Percentiles rank a stretch among this genome's conserved stretches.
Conservation (phyloP, 2,797 vertebrate genomes). For the Danio aesculapii region DNA sequence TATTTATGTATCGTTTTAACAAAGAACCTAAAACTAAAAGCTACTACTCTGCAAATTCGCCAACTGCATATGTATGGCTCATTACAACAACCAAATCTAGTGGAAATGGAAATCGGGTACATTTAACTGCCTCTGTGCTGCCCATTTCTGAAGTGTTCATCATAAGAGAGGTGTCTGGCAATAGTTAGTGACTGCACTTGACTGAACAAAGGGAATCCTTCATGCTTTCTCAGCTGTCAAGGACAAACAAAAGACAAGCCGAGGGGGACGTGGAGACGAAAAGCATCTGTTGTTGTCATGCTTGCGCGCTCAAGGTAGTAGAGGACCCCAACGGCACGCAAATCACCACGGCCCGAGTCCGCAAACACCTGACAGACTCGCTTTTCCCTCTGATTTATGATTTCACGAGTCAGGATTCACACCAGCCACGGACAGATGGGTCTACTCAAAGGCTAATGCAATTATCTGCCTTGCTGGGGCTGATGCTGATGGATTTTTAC, state of each 20-base stretch:
- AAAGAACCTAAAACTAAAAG: background rate
- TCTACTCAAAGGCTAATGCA: constrained; percentile 72
- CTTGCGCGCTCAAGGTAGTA: constrained; percentile 53
- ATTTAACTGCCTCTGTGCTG: background rate
- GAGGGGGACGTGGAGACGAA: constrained; percentile 41
- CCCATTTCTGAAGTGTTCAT: background rate
- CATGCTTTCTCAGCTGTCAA: constrained; percentile 61
- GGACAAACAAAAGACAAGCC: constrained; percentile 59
- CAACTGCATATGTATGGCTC: background rate
- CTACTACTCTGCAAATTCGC: background rate
- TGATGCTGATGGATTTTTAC: constrained; percentile 72
- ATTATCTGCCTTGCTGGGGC: constrained; percentile 71
- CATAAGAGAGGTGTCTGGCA: constrained; percentile 26
- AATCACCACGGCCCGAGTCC: constrained; percentile 29
- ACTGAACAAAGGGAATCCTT: constrained; percentile 59
- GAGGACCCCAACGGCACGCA: constrained; percentile 32
- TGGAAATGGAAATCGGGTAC: background rate
- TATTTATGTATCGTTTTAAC: background rate
- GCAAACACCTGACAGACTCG: constrained; percentile 52
- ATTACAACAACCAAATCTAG: background rate
- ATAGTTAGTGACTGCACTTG: constrained; percentile 46
- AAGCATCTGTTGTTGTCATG: constrained; percentile 63
- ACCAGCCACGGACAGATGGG: constrained; percentile 61
- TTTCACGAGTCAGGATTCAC: constrained; percentile 61
- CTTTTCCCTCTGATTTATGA: constrained; percentile 68